These are phyloP conservation scores for Hymenopus coronatus DNA, from an alignment of 2,888 invertebrate species.

Conservation along the genomic window DNA sequence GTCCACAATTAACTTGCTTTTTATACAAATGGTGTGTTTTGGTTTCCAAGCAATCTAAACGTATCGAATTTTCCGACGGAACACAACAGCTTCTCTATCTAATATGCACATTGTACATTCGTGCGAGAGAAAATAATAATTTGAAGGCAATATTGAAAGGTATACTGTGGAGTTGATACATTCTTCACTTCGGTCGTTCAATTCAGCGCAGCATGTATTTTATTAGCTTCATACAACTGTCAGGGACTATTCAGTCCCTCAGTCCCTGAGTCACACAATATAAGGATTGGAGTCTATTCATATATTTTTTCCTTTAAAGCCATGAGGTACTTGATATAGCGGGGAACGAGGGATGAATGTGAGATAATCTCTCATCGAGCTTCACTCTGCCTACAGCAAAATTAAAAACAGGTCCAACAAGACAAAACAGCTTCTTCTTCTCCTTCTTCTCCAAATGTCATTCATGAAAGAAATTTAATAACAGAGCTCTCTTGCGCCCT, in stretches of 20 bases:
- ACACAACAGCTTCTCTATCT: too few relatives aligned
- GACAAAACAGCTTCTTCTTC: background rate
- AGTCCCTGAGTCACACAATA: background rate
- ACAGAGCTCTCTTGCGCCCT: background rate
- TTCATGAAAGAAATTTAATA: background rate
- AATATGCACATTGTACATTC: too few relatives aligned
- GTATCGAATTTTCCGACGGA: too few relatives aligned
- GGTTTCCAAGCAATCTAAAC: too few relatives aligned
- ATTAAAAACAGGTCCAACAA: background rate
- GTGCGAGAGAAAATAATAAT: too few relatives aligned
- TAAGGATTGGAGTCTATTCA: background rate
- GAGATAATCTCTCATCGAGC: background rate
- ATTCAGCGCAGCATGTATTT: background rate
- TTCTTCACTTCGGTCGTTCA: background rate
- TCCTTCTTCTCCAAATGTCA: background rate
- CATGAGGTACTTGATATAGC: background rate
- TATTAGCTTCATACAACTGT: background rate
- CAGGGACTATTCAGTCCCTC: background rate
- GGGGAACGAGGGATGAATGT: background rate
- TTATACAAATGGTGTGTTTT: too few relatives aligned
- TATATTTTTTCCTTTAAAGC: background rate
- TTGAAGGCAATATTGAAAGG: too few relatives aligned
- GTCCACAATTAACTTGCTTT: too few relatives aligned
- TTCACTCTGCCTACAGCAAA: background rate
- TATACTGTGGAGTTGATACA: background rate